phyloP scores from a whole-genome alignment of 2,797 vertebrate genomes.

The Urophycis tenuis region DNA sequence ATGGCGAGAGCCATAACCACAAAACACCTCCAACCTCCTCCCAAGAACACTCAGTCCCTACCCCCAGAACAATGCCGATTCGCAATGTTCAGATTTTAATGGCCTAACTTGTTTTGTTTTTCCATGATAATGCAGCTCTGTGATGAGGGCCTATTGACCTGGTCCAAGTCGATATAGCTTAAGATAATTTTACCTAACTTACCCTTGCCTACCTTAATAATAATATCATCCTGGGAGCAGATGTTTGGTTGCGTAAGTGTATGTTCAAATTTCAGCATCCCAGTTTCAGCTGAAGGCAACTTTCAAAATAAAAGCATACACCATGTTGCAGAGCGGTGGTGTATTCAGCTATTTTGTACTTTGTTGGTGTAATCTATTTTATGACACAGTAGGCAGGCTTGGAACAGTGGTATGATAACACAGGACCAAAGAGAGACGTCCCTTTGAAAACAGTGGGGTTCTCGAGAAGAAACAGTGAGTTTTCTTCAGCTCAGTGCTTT shows the following conservation, averaged over 20 bases:
- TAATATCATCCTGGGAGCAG: neutral
- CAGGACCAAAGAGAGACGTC: too few species aligned
- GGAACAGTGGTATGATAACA: neutral
- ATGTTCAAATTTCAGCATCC: neutral
- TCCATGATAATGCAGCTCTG: neutral
- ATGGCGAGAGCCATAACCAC: too few species aligned
- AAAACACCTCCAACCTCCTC: neutral
- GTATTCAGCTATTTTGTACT: neutral
- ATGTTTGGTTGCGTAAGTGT: too few species aligned
- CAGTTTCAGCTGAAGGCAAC: neutral
- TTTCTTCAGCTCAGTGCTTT: neutral
- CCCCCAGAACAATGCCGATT: neutral
- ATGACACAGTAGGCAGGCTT: neutral
- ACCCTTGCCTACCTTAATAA: too few species aligned
- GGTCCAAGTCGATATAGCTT: neutral
- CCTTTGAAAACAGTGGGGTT: neutral
- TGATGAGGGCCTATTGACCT: neutral
- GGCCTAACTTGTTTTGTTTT: neutral
- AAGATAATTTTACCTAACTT: neutral
- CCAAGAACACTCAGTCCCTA: neutral
- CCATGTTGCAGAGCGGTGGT: neutral
- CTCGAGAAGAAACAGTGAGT: neutral
- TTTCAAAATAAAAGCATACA: constrained; percentile 1
- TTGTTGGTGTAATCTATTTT: too few species aligned
- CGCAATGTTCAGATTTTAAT: neutral